Conservation (phyloP, 2,888 invertebrate species). For the Carabus problematicus region DNA sequence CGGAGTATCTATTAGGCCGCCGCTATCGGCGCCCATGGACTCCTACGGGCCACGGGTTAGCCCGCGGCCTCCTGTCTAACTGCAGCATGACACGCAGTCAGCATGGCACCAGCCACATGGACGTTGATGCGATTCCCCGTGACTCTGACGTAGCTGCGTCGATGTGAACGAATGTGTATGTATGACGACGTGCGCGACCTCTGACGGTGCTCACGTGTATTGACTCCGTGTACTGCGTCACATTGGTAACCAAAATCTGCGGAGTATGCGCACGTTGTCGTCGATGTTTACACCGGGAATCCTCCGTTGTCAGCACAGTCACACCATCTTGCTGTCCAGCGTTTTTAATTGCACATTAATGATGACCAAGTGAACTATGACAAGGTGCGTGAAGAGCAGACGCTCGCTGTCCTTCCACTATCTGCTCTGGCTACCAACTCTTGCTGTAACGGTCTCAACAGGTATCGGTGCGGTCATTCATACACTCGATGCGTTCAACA, state of each 20-base stretch:
- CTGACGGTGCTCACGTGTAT: slow-evolving; percentile 30
- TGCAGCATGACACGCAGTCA: slow-evolving; percentile 32
- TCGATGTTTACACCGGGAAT: slow-evolving; percentile 60
- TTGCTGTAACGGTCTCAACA: slow-evolving; percentile 17
- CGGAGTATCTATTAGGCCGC: slow-evolving; percentile 14
- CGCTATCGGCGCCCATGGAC: slow-evolving; percentile 45
- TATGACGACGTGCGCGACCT: slow-evolving; percentile 8
- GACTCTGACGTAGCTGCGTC: slow-evolving; percentile 9
- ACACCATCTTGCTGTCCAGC: slow-evolving; percentile 29
- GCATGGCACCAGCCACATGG: slow-evolving; percentile 20
- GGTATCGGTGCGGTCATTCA: slow-evolving; percentile 1
- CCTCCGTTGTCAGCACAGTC: slow-evolving; percentile 51
- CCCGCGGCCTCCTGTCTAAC: slow-evolving; percentile 28
- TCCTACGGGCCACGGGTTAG: slow-evolving; percentile 28
- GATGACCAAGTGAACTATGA: no score
- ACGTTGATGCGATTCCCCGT: slow-evolving; percentile 33
- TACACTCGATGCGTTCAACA: no score
- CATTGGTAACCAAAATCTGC: slow-evolving; percentile 26
- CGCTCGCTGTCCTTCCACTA: no score
- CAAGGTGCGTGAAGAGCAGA: no score
- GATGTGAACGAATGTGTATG: background rate
- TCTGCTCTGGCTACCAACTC: no score
- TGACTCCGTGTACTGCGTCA: slow-evolving; percentile 32
- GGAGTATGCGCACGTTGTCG: slow-evolving; percentile 45
- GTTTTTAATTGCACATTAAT: slow-evolving; percentile 18